phyloP scores from a whole-genome alignment of 2,888 invertebrate genomes.

The Linnaemya tessellans region DNA sequence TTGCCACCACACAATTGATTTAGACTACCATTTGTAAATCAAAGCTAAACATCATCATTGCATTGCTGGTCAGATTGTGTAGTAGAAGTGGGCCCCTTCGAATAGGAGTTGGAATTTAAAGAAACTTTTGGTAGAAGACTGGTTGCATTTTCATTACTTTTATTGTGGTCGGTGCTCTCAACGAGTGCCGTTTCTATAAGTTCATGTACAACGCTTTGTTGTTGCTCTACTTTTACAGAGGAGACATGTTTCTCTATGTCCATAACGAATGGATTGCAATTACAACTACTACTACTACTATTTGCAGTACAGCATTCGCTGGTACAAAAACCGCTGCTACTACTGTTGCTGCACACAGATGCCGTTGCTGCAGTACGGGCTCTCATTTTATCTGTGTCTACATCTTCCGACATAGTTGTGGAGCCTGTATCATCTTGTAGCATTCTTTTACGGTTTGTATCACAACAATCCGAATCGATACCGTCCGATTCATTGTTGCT shows the following conservation, averaged over 20 bases:
- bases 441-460: conserved; percentile 30
- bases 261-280: conserved; percentile 68
- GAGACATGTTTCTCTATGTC: conserved; percentile 59
- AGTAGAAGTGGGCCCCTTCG: neutral
- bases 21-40: conserved; percentile 9
- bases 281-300: conserved; percentile 73
- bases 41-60: conserved; percentile 39
- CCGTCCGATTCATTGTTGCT: conserved; percentile 33
- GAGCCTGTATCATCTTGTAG: conserved; percentile 6
- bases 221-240: conserved; percentile 29
- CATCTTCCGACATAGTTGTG: conserved; percentile 16
- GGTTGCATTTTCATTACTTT: conserved; percentile 8
- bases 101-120: conserved; percentile 1
- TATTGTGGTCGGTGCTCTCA: neutral
- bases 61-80: conserved; percentile 46
- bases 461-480: conserved; percentile 46
- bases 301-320: conserved; percentile 74
- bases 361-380: conserved; percentile 21
- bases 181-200: conserved; percentile 36
- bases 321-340: conserved; percentile 73
- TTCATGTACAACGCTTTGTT: conserved; percentile 36
- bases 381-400: conserved; percentile 27
- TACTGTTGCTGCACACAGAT: conserved; percentile 73
- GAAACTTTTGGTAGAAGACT: conserved; percentile 28
- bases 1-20: conserved; percentile 32